phyloP scores from a whole-genome alignment of 2,888 invertebrate genomes.

The Ophion obscuratus region DNA sequence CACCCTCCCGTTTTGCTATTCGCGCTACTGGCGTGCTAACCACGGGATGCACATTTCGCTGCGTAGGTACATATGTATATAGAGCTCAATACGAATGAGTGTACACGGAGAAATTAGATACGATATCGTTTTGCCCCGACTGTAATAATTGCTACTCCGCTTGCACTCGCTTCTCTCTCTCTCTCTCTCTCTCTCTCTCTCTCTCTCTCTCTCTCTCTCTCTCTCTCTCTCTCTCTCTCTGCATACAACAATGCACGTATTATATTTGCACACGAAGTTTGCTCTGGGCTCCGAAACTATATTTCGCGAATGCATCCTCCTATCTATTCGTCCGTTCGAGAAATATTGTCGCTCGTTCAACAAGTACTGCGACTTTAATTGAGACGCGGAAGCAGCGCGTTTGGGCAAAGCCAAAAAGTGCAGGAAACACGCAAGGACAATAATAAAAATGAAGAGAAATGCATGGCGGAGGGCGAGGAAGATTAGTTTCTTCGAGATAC shows the following conservation, averaged over 20 bases:
- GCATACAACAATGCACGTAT: background rate
- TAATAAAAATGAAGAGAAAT: background rate
- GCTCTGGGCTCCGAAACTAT: background rate
- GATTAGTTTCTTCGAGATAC: background rate
- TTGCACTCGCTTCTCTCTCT: constrained; percentile 4
- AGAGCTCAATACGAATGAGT: constrained; percentile 44
- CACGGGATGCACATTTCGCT: constrained; percentile 51
- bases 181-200: constrained; percentile 2
- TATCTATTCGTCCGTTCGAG: background rate
- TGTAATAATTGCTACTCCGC: constrained; percentile 33
- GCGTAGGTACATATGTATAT: constrained; percentile 20
- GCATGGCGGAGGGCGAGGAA: background rate
- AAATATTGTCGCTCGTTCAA: background rate
- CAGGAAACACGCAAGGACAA: background rate
- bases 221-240: background rate
- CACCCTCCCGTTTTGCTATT: constrained; percentile 57
- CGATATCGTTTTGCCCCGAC: constrained; percentile 59
- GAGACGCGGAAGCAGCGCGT: background rate
- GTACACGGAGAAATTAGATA: constrained; percentile 62
- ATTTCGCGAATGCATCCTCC: background rate
- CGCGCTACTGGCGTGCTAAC: constrained; percentile 45
- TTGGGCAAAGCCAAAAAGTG: background rate
- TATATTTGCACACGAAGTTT: background rate
- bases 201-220: background rate
- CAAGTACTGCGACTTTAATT: background rate